phyloP scores from a whole-genome alignment of 2,113 vertebrate genomes.

The Protobothrops flavoviridis region DNA sequence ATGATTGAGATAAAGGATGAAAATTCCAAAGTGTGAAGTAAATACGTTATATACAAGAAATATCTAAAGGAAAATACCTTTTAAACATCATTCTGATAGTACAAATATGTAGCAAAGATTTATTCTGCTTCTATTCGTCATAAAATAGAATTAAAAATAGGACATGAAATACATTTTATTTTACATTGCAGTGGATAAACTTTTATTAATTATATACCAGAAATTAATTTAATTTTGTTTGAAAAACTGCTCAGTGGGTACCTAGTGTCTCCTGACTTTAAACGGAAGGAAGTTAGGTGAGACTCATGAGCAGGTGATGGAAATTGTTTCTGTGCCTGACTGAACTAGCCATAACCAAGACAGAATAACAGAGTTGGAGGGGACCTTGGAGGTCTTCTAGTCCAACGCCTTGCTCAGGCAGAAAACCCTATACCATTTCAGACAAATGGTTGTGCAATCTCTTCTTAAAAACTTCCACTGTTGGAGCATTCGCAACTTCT shows the following conservation, averaged over 20 bases:
- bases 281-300: not conserved
- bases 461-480: not conserved
- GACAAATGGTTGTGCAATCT: too few species aligned
- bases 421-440: not conserved
- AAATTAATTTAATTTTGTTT: slow-evolving; percentile 13
- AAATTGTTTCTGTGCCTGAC: not conserved
- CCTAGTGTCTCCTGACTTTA: not conserved
- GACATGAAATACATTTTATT: slow-evolving; percentile 10
- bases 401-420: not conserved
- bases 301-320: not conserved
- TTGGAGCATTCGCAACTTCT: not conserved
- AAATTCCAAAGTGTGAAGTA: not conserved
- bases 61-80: not conserved
- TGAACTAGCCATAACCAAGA: not conserved
- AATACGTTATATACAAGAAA: not conserved
- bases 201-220: slow-evolving; percentile 22
- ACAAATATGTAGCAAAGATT: not conserved
- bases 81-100: not conserved
- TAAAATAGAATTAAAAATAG: not conserved
- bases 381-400: not conserved
- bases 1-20: not conserved
- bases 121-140: not conserved
- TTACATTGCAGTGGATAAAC: not conserved
- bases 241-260: slow-evolving; percentile 14
- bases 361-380: not conserved